Evolutionary conservation across 1,140 invertebrate genomes (phyloP).

Genomic region (Papilio polyxenes): DNA sequence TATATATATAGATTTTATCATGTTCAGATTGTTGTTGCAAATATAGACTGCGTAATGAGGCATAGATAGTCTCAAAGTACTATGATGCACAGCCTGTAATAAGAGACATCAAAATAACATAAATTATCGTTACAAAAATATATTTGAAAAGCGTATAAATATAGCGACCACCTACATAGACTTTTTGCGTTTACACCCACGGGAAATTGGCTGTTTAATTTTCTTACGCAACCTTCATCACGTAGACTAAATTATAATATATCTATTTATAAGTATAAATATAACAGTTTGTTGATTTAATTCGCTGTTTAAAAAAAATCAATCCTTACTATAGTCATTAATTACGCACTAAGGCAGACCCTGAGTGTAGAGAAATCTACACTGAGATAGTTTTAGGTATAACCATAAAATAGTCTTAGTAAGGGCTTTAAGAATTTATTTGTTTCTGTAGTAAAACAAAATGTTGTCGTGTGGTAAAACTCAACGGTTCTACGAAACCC

Average conservation of each 20-base stretch:
- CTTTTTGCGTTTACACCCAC: not conserved
- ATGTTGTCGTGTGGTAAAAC: not conserved
- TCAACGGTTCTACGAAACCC: not conserved
- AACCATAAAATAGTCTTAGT: no score
- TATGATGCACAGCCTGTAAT: not conserved
- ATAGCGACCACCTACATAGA: not conserved
- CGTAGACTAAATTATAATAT: not conserved
- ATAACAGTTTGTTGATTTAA: not conserved
- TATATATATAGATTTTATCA: no score
- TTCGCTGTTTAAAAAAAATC: not conserved
- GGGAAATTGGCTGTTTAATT: not conserved
- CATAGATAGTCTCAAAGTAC: not conserved
- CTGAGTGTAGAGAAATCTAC: no score
- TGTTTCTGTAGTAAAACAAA: not conserved
- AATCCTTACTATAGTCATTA: not conserved
- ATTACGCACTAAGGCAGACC: no score
- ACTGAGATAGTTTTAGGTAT: no score
- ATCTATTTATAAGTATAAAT: not conserved
- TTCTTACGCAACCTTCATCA: not conserved
- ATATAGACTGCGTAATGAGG: no score
- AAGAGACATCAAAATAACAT: no score
- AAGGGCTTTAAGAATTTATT: not conserved
- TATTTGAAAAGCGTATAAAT: not conserved
- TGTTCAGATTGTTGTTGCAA: no score
- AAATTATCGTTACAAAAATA: not conserved